phyloP scores from a whole-genome alignment of 2,797 vertebrate species.

The Epinephelus malabaricus region DNA sequence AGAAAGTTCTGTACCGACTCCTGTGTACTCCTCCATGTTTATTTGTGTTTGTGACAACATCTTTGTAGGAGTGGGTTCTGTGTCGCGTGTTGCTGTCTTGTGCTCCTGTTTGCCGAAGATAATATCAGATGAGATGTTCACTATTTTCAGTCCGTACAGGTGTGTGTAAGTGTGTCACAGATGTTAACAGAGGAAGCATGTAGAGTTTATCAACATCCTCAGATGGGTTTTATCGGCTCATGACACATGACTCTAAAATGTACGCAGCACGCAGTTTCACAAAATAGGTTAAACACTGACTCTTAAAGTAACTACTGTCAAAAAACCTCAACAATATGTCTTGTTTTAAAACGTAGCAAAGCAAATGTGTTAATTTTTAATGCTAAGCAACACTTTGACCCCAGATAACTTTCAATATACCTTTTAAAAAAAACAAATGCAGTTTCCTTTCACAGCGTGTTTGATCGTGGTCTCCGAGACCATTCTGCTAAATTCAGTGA shows the following conservation, averaged over 20 bases:
- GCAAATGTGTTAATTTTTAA: neutral
- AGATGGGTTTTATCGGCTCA: conserved; percentile 26
- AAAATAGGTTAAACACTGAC: conserved; percentile 37
- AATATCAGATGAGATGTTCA: conserved; percentile 50
- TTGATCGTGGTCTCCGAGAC: neutral
- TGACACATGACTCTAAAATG: neutral
- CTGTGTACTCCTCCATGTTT: neutral
- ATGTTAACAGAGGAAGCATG: conserved; percentile 63
- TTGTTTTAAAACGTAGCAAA: neutral
- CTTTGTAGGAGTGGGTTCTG: neutral
- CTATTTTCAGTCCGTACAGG: conserved; percentile 57
- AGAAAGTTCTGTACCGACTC: conserved; percentile 44
- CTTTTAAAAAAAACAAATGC: too few relatives aligned
- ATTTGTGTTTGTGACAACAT: neutral
- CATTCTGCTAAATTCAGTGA: neutral
- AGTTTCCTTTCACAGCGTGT: neutral
- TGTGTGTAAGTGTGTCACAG: conserved; percentile 78
- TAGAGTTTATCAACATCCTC: conserved; percentile 44
- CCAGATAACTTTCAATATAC: neutral
- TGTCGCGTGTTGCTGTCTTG: neutral
- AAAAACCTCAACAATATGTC: neutral
- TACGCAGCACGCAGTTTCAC: neutral
- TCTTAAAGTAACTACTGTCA: neutral
- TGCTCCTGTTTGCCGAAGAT: conserved; percentile 23
- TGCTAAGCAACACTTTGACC: too few relatives aligned